Conservation (phyloP, 2,113 vertebrate genomes). For the Hassar affinis region DNA sequence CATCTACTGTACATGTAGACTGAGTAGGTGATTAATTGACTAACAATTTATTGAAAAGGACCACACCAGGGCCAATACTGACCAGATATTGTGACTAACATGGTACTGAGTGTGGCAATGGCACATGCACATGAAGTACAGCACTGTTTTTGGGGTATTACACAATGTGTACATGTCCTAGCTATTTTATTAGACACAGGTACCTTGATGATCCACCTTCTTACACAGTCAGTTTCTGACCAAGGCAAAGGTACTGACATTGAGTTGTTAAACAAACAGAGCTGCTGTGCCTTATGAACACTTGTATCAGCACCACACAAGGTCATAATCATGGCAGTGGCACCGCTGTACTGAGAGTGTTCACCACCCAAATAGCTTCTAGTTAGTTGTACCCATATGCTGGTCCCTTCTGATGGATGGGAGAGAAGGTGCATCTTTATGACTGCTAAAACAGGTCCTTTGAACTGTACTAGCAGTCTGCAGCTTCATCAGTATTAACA, state of each 20-base stretch:
- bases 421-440: neutral
- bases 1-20: neutral
- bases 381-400: neutral
- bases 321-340: neutral
- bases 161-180: neutral
- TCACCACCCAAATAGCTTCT: neutral
- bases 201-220: neutral
- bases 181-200: neutral
- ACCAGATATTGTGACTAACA: slow-evolving; percentile 1
- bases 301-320: neutral
- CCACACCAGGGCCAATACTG: neutral
- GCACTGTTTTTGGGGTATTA: neutral
- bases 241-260: neutral
- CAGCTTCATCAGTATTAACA: neutral
- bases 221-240: neutral
- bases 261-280: neutral
- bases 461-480: neutral
- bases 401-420: neutral
- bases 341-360: neutral
- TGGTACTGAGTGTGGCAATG: neutral
- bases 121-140: neutral
- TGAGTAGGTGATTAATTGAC: neutral
- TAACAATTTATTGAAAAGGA: neutral
- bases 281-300: neutral
- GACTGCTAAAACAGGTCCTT: neutral